Evolutionary conservation across 2,888 invertebrate genomes (phyloP), one percentile per base, ranked within the genome.

Genomic region (Myopa testacea): DNA sequence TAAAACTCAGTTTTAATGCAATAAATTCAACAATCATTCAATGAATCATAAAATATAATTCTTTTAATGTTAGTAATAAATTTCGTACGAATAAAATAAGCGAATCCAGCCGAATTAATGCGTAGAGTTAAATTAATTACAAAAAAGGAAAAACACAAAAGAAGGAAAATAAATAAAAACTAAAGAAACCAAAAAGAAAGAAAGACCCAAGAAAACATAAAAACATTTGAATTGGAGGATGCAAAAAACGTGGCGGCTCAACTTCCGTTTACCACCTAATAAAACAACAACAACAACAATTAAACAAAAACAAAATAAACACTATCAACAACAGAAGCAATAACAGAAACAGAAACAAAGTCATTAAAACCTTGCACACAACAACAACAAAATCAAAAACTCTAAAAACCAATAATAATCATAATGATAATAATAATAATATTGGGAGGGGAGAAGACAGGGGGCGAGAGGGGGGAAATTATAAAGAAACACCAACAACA

Each of bases 261-360:
- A 70, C 55, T 70, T 70, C 70, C 70, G 70, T 37, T 70, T 70
- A 37, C 16, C 69, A 34, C 52, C 69, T 50, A 40, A 69, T n/a
- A 69, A 67, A 58, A 16, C 26, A 65, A 52, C 34, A 74, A 52
- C 45, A 69, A 38, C 76, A 37, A 75, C 67, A 69, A 72, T 38
- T 34, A 8, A 68, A 58, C 16, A n/a, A 60, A 4, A 55, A 72
- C 77, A 76, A 70, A 79, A 77, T 78, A 52, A 55, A 80, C 6
- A 38, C 4, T 16, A 14, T 34, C 34, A 40, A 16, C 38, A 67
- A 5, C 38, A 67, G 38, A 37, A 67, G 10, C 26, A 67, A 55
- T 7, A 69, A 52, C n/a, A 68, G 40, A 4, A 63, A 6, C 55
- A 55, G 16, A 10, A 55, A 40, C 38, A 8, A n/a, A 38, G 67